Evolutionary conservation across 2,888 invertebrate genomes (phyloP).

Genomic region (Eledone cirrhosa): DNA sequence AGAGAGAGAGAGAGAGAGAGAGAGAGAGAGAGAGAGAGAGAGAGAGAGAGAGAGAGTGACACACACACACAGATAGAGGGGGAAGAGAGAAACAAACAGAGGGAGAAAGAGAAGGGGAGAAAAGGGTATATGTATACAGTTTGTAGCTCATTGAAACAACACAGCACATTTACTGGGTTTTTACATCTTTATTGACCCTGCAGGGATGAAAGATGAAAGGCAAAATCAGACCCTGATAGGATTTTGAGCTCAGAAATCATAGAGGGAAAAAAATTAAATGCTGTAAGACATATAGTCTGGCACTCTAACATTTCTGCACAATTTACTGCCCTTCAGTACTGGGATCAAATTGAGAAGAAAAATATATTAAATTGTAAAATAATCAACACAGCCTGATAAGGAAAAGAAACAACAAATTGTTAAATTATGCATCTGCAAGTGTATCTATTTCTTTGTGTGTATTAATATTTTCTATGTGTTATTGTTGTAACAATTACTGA

Average conservation of each 20-base stretch:
- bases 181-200: background rate
- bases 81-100: no score
- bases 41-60: constrained; percentile 10
- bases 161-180: background rate
- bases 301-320: no score
- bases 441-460: no score
- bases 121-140: no score
- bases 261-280: constrained; percentile 12
- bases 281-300: background rate
- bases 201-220: background rate
- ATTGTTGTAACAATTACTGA: no score
- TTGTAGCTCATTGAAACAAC: background rate
- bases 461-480: no score
- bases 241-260: background rate
- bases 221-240: background rate
- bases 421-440: background rate
- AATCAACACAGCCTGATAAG: background rate
- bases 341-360: background rate
- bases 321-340: no score
- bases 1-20: background rate
- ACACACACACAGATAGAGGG: no score
- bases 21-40: constrained; percentile 1
- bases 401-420: background rate
- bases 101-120: constrained; percentile 21
- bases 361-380: background rate